Evolutionary conservation across 2,888 invertebrate genomes (phyloP).

Genomic region (Apomyelois bistriatella): DNA sequence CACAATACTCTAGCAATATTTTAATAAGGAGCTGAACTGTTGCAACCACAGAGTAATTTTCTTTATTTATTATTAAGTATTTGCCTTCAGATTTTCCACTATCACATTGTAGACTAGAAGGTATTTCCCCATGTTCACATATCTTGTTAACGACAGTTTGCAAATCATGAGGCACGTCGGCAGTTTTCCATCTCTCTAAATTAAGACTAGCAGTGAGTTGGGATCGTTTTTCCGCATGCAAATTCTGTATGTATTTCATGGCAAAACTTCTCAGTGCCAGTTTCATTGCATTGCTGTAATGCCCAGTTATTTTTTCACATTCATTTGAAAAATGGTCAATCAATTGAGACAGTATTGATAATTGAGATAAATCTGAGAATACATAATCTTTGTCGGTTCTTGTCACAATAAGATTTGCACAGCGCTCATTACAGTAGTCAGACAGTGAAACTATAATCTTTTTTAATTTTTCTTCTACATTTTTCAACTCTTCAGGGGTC

Average conservation of each 20-base stretch:
- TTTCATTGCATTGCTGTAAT: conserved; percentile 88
- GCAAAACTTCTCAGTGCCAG: conserved; percentile 93
- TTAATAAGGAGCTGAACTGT: conserved; percentile 93
- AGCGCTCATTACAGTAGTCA: conserved; percentile 95
- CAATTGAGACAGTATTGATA: conserved; percentile 86
- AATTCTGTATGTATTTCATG: conserved; percentile 92
- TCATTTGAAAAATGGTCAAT: conserved; percentile 89
- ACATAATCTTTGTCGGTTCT: conserved; percentile 85
- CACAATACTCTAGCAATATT: conserved; percentile 96
- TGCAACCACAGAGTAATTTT: conserved; percentile 87
- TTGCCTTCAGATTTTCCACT: conserved; percentile 73
- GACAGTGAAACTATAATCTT: conserved; percentile 91
- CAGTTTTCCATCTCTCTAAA: conserved; percentile 95
- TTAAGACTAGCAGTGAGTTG: conserved; percentile 92
- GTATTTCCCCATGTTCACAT: conserved; percentile 74
- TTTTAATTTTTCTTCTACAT: conserved; percentile 85
- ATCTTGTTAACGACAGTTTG: conserved; percentile 90
- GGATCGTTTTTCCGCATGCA: conserved; percentile 92
- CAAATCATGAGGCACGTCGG: conserved; percentile 93
- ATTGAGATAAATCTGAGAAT: conserved; percentile 86
- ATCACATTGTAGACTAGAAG: conserved; percentile 49
- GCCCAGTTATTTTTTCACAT: conserved; percentile 87
- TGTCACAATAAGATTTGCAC: conserved; percentile 92
- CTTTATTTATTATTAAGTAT: conserved; percentile 82
- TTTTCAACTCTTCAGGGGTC: conserved; percentile 83